A percentile compares a stretch with the other conserved stretches of the same genome.
Evolutionary conservation across 1,140 invertebrate species (phyloP).

Genomic region (Elysia chlorotica): DNA sequence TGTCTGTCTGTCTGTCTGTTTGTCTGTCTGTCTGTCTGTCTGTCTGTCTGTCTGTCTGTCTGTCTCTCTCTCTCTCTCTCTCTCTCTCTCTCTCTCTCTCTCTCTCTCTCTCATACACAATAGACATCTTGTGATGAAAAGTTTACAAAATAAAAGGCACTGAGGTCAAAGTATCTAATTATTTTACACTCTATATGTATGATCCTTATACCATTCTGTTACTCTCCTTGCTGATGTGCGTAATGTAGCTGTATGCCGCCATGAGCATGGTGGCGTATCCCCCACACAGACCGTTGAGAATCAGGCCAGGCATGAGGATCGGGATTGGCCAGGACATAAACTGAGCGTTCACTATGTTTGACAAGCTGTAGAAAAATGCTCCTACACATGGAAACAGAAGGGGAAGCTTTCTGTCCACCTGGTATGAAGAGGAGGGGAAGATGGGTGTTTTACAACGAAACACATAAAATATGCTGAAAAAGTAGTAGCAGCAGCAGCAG

Average conservation of each 20-base stretch:
- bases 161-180: no score
- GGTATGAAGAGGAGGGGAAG: background rate
- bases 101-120: no score
- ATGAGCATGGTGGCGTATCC: constrained; percentile 88
- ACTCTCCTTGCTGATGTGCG: constrained; percentile 79
- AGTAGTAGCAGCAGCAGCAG: no score
- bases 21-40: no score
- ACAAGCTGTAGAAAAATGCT: constrained; percentile 76
- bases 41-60: no score
- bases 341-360: constrained; percentile 76
- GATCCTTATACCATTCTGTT: no score
- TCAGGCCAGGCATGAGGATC: constrained; percentile 56
- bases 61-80: background rate
- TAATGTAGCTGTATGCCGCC: constrained; percentile 87
- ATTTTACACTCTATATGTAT: no score
- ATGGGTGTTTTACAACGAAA: background rate
- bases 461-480: background rate
- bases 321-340: constrained; percentile 42
- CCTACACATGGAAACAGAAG: constrained; percentile 82
- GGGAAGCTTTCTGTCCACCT: constrained; percentile 79
- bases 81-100: background rate
- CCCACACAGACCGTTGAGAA: constrained; percentile 70
- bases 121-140: no score
- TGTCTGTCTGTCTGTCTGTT: no score
- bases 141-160: no score